phyloP scores from a whole-genome alignment of 2,888 invertebrate species.

The Agriotes lineatus region DNA sequence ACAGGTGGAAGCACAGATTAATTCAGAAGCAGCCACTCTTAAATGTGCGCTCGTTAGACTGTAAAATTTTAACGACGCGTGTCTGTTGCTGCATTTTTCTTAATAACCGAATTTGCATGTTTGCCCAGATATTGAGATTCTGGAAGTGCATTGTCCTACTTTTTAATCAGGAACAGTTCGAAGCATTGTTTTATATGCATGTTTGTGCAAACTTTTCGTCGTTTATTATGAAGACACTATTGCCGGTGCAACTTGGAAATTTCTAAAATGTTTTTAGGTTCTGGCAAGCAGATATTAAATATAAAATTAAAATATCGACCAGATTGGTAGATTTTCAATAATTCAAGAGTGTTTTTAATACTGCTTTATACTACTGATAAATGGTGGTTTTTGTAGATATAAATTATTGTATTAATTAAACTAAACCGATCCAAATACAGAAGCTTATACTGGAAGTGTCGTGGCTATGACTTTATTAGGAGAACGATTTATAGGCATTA shows the following conservation, averaged over 20 bases:
- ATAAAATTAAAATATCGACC: no score
- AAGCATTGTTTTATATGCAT: not conserved
- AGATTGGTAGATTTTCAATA: no score
- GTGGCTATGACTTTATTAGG: not conserved
- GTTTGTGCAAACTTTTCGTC: not conserved
- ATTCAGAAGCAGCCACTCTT: not conserved
- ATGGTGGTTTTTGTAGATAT: no score
- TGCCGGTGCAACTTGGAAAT: no score
- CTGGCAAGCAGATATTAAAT: no score
- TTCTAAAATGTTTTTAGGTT: no score
- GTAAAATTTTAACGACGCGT: constrained; percentile 22
- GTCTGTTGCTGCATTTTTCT: not conserved
- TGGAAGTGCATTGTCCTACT: constrained; percentile 8
- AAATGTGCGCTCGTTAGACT: not conserved
- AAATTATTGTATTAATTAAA: no score
- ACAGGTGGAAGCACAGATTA: not conserved
- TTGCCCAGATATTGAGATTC: not conserved
- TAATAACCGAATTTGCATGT: constrained; percentile 5
- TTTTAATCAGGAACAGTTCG: constrained; percentile 7
- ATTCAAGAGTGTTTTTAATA: no score
- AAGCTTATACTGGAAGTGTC: no score
- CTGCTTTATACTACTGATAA: no score
- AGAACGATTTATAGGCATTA: not conserved
- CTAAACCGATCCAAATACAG: no score
- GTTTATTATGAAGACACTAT: no score